Evolutionary conservation across 1,140 invertebrate genomes (phyloP).

Genomic region (Sipha flava): DNA sequence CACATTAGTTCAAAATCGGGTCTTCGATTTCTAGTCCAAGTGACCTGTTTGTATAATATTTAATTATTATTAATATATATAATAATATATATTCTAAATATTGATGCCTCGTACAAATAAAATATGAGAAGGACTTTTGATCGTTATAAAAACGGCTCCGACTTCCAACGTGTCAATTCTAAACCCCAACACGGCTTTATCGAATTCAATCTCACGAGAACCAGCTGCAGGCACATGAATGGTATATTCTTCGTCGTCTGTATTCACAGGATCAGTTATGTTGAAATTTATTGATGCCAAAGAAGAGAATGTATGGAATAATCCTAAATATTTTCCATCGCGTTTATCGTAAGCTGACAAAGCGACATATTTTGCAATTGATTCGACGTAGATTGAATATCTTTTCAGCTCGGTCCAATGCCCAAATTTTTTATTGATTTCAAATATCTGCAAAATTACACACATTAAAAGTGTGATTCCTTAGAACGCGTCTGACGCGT

Average conservation of each 20-base stretch:
- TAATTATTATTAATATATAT: too few species aligned
- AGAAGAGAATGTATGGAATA: neutral
- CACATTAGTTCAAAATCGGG: neutral
- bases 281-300: neutral
- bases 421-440: neutral
- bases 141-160: neutral
- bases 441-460: neutral
- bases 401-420: neutral
- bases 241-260: neutral
- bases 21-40: neutral
- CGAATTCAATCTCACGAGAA: neutral
- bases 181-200: neutral
- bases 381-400: neutral
- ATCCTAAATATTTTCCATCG: neutral
- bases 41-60: neutral
- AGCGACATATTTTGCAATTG: neutral
- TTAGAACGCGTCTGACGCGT: too few species aligned
- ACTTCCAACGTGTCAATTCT: neutral
- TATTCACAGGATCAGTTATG: neutral
- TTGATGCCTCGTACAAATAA: neutral
- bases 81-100: too few species aligned
- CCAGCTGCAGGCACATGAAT: neutral
- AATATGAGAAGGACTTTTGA: neutral
- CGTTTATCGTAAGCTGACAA: neutral
- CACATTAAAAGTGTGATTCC: too few species aligned